Conservation (phyloP, 2,888 invertebrate species). For the Congeria kusceri region DNA sequence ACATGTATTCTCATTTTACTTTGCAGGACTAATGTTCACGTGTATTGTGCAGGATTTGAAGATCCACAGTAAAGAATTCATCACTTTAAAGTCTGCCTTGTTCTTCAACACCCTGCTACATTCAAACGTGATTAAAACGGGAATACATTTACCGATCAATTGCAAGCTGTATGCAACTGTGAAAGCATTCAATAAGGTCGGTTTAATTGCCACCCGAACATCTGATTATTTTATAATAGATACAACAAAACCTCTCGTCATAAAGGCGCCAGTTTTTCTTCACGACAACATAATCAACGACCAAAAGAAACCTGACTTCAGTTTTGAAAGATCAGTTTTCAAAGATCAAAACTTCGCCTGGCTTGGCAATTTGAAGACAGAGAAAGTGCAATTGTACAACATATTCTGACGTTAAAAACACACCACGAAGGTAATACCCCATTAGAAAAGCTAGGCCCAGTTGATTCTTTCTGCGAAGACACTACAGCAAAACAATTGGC, state of each 20-base stretch:
- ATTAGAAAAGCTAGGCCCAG: conserved; percentile 44
- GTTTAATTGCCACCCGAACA: neutral
- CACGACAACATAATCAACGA: too few relatives aligned
- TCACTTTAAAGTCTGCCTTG: conserved; percentile 33
- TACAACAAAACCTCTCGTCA: too few relatives aligned
- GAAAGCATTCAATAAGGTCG: conserved; percentile 42
- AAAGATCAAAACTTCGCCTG: too few relatives aligned
- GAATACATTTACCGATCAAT: conserved; percentile 36
- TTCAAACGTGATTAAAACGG: conserved; percentile 23
- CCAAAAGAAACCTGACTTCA: too few relatives aligned
- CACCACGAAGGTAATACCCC: conserved; percentile 55
- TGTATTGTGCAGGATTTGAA: conserved; percentile 36
- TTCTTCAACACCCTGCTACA: conserved; percentile 23
- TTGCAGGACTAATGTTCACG: conserved; percentile 13
- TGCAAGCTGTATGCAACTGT: conserved; percentile 39
- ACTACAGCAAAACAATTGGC: conserved; percentile 35
- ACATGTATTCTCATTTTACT: too few relatives aligned
- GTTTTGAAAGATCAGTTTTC: too few relatives aligned
- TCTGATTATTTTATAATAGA: too few relatives aligned
- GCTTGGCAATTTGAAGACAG: conserved; percentile 53
- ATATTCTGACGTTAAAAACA: conserved; percentile 42
- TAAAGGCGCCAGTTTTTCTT: too few relatives aligned
- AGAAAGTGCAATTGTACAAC: conserved; percentile 51
- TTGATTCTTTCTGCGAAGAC: conserved; percentile 33
- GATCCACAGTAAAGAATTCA: conserved; percentile 37